Percentiles rank a stretch among this genome's conserved stretches.
Conservation (phyloP, 2,888 invertebrate species). For the Saturnia pavonia region DNA sequence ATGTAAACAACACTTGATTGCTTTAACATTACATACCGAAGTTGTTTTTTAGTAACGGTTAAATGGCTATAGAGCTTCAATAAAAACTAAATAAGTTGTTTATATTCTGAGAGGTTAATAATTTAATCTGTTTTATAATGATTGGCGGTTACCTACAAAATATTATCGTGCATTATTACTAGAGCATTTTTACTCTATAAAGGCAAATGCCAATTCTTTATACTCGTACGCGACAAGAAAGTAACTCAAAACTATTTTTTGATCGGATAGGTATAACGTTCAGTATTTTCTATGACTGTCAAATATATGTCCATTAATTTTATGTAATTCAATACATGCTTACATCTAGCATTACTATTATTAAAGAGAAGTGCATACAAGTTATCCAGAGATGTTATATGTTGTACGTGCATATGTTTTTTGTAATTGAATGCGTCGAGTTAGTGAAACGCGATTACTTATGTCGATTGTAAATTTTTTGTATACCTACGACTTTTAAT, state of each 20-base stretch:
- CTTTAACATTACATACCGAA: neutral
- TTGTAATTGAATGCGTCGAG: neutral
- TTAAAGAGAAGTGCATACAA: neutral
- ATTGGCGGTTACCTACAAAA: neutral
- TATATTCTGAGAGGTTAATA: neutral
- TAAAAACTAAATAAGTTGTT: too few species aligned
- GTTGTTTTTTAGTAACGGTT: neutral
- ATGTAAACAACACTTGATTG: neutral
- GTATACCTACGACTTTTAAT: constrained; percentile 42
- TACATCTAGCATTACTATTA: too few species aligned
- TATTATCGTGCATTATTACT: neutral
- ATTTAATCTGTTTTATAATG: neutral
- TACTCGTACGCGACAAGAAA: too few species aligned
- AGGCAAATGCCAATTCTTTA: neutral
- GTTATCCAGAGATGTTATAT: neutral
- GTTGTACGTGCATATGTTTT: neutral
- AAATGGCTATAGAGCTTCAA: neutral
- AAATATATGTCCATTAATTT: too few species aligned
- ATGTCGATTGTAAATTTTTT: constrained; percentile 22
- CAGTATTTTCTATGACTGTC: too few species aligned
- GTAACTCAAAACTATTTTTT: too few species aligned
- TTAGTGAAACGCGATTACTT: neutral
- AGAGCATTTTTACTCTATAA: neutral
- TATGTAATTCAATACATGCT: too few species aligned
- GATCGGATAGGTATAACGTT: too few species aligned